Evolutionary conservation across 2,888 invertebrate genomes (phyloP).

Genomic region (Halictus ligatus): DNA sequence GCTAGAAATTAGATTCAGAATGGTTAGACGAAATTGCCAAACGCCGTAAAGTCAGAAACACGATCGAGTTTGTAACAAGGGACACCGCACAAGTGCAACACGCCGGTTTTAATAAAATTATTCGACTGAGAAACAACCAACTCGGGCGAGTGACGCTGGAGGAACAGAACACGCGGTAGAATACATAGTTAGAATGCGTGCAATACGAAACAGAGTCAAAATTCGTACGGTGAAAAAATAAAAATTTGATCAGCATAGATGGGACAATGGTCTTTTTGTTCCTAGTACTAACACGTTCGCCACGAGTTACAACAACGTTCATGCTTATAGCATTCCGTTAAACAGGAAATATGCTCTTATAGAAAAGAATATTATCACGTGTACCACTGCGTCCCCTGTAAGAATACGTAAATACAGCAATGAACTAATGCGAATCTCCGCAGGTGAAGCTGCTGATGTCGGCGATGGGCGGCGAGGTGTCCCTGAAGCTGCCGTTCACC

Average conservation of each 20-base stretch:
- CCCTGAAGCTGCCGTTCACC: conserved; percentile 92
- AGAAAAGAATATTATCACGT: no score
- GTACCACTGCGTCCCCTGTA: no score
- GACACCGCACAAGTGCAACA: background rate
- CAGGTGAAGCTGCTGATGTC: conserved; percentile 91
- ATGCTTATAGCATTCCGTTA: no score
- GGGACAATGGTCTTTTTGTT: no score
- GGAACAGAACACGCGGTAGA: no score
- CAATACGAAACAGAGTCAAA: background rate
- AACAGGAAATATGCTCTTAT: no score
- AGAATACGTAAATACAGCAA: background rate
- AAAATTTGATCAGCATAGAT: background rate
- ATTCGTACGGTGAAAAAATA: no score
- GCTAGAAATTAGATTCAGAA: background rate
- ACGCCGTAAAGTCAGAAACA: background rate
- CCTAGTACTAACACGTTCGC: no score
- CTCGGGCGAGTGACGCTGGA: no score
- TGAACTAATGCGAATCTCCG: background rate
- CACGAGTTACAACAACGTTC: no score
- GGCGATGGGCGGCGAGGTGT: conserved; percentile 92
- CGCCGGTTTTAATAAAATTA: background rate
- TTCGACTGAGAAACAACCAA: background rate
- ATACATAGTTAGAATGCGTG: background rate
- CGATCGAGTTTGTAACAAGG: background rate
- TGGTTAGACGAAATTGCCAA: background rate